Evolutionary conservation across 2,888 invertebrate species (phyloP).

Genomic region (Drosophila robusta): DNA sequence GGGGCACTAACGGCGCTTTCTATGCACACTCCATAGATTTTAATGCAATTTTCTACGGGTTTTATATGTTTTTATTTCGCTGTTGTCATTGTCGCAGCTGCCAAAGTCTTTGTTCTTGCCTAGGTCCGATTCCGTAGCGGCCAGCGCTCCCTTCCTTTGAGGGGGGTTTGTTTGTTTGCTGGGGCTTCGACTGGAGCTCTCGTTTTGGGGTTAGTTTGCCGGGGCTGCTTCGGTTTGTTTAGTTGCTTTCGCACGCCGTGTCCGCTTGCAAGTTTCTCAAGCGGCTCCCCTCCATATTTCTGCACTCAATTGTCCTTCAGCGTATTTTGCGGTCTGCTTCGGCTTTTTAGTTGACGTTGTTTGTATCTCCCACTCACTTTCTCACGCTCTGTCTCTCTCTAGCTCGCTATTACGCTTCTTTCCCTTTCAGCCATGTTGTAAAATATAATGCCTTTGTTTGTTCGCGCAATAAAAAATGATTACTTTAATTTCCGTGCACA

Average conservation of each 20-base stretch:
- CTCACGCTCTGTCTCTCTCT: not conserved
- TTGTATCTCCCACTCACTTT: not conserved
- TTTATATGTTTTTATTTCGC: slow-evolving; percentile 75
- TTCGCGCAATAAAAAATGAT: slow-evolving; percentile 79
- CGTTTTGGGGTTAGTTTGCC: slow-evolving; percentile 22
- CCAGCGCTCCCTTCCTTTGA: slow-evolving; percentile 40
- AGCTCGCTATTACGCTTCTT: too few relatives aligned
- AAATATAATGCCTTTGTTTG: slow-evolving; percentile 81
- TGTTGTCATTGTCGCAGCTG: slow-evolving; percentile 79
- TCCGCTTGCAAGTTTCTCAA: slow-evolving; percentile 65
- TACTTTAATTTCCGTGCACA: slow-evolving; percentile 79
- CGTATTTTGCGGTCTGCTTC: slow-evolving; percentile 63
- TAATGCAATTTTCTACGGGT: slow-evolving; percentile 78
- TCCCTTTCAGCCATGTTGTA: slow-evolving; percentile 43
- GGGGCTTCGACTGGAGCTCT: not conserved
- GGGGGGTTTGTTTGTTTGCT: slow-evolving; percentile 7
- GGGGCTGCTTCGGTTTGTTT: slow-evolving; percentile 28
- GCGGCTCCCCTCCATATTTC: slow-evolving; percentile 63
- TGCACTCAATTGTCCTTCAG: slow-evolving; percentile 79
- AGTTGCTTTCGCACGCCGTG: slow-evolving; percentile 59
- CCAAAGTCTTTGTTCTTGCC: slow-evolving; percentile 78
- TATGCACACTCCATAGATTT: slow-evolving; percentile 81
- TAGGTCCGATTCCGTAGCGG: slow-evolving; percentile 43
- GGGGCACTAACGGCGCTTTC: slow-evolving; percentile 50
- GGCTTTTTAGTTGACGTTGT: slow-evolving; percentile 26